A percentile compares a stretch with the other conserved stretches of the same genome.
Conservation (phyloP, 1,140 invertebrate species). For the Ectropis grisescens region DNA sequence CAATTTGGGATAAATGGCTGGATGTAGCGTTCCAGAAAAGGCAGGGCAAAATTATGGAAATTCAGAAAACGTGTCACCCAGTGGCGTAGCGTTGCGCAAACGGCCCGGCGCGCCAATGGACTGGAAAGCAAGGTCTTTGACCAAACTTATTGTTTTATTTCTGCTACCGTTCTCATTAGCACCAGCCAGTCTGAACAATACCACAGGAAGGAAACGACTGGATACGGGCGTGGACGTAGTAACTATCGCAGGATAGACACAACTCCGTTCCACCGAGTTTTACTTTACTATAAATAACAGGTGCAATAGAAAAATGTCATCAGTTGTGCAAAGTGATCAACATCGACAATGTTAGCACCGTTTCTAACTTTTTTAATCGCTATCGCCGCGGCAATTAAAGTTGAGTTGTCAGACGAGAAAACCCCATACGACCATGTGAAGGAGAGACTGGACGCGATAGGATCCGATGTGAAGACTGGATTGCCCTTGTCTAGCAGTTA, state of each 20-base stretch:
- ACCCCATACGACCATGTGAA: conserved; percentile 59
- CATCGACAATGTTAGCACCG: conserved; percentile 46
- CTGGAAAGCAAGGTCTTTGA: conserved; percentile 66
- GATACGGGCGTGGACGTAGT: conserved; percentile 39
- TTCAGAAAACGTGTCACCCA: conserved; percentile 45
- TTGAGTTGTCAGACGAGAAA: conserved; percentile 47
- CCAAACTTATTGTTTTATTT: conserved; percentile 48
- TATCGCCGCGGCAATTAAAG: conserved; percentile 28
- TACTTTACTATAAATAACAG: conserved; percentile 60
- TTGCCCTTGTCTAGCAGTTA: conserved; percentile 54
- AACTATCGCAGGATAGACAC: conserved; percentile 51
- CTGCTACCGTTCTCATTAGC: conserved; percentile 53
- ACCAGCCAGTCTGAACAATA: conserved; percentile 63
- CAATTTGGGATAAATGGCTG: not conserved
- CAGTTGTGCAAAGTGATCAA: conserved; percentile 45
- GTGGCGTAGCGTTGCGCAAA: conserved; percentile 40
- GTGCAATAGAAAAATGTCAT: conserved; percentile 48
- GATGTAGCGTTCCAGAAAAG: not conserved
- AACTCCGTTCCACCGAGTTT: conserved; percentile 59
- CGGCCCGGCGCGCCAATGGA: conserved; percentile 56
- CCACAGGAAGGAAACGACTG: conserved; percentile 61
- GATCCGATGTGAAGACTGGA: conserved; percentile 33
- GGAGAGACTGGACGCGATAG: conserved; percentile 43
- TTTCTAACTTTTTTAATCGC: conserved; percentile 29
- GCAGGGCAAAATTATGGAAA: not conserved